Evolutionary conservation across 1,140 invertebrate species (phyloP).

Genomic region (Eubasilissa regina): DNA sequence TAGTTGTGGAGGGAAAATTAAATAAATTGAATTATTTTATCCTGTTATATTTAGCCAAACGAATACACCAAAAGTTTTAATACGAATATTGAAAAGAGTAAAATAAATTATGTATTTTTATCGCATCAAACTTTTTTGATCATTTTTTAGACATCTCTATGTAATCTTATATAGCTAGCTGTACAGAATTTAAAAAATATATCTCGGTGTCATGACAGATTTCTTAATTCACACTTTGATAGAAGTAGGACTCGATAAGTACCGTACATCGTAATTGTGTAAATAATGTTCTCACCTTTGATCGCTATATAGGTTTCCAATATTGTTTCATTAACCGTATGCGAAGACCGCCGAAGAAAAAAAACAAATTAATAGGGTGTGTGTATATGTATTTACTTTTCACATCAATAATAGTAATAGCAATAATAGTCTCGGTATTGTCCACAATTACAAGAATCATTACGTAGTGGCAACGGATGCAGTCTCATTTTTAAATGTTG

Average conservation of each 20-base stretch:
- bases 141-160: constrained; percentile 12
- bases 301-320: neutral
- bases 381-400: too few relatives aligned
- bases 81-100: neutral
- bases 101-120: constrained; percentile 4
- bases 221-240: constrained; percentile 23
- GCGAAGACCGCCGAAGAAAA: too few relatives aligned
- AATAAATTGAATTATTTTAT: too few relatives aligned
- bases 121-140: constrained; percentile 9
- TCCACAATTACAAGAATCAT: too few relatives aligned
- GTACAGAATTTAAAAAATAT: constrained; percentile 16
- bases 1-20: too few relatives aligned
- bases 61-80: constrained; percentile 14
- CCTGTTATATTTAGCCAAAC: too few relatives aligned
- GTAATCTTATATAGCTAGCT: neutral
- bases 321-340: too few relatives aligned
- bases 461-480: too few relatives aligned
- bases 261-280: neutral
- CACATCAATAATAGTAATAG: too few relatives aligned
- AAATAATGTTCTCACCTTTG: neutral
- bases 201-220: neutral
- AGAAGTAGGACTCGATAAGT: constrained; percentile 25
- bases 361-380: too few relatives aligned
- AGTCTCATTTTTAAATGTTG: too few relatives aligned
- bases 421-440: too few relatives aligned